Base-by-base conservation (phyloP, 2,113 vertebrate genomes). In the Nannospalax galili region DNA sequence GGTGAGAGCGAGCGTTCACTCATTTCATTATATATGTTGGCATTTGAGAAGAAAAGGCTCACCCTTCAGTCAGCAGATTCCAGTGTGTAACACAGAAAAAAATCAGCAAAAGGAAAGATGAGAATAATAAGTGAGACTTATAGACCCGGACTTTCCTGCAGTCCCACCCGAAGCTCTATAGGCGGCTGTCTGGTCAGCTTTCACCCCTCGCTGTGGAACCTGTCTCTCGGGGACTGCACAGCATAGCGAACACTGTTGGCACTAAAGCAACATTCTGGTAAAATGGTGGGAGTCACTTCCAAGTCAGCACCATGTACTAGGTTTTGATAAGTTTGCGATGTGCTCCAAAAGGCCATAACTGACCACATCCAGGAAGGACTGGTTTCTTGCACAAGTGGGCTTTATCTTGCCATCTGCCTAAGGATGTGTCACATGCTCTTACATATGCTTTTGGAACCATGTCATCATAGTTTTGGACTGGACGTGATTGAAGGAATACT, bases 291-390 rank as follows among this genome's bases (percentile, higher is more conserved):
- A 95, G 62, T 86, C 81, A 60, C 93, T 96, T 90, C 96, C 75
- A 88, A 94, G 92, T 88, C 56, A 93, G 91, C 82, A 79, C 65
- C 92, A 22, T 88, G 73, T 96, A 93, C 94, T 97, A 77, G 92
- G 70, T 94, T 95, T 90, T 91, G 97, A 97, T 97, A 97, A 97
- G 35, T 60, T 37, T 85, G 93, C 92, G 89, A 95, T 97, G 92
- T 52, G 32, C 90, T 90, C 94, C 40, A 40, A 80, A 90, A 97
- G 93, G 92, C 95, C 96, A 82, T 97, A 97, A 96, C 97, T 96
- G 96, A 87, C 95, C 92, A 96, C 97, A 97, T 97, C 94, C 96
- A 96, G 97, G 95, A 87, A 95, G 90, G 93, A 95, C 93, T 97
- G 97, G 84, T 94, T 96, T 95, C 89, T 90, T 92, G 88, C 95